Evolutionary conservation across 1,140 invertebrate species (phyloP).

Genomic region (Drosophila miranda): DNA sequence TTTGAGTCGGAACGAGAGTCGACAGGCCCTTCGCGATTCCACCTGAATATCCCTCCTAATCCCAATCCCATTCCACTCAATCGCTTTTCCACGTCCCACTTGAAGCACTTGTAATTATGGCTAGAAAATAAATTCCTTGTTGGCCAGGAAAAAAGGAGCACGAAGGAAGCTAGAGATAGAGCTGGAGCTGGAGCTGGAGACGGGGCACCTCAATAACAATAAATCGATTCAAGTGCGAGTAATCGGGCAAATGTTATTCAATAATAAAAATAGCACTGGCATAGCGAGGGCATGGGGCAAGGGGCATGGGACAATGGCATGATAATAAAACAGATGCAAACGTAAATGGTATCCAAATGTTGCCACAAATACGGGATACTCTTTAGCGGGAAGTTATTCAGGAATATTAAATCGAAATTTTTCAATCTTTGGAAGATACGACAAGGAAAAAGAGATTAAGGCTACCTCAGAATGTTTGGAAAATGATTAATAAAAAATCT

Average conservation of each 20-base stretch:
- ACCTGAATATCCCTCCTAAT: slow-evolving; percentile 36
- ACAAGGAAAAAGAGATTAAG: no score
- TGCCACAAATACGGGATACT: neutral
- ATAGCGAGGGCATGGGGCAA: neutral
- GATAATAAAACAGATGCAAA: slow-evolving; percentile 13
- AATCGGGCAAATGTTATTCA: slow-evolving; percentile 74
- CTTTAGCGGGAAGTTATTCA: neutral
- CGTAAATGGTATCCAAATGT: slow-evolving; percentile 11
- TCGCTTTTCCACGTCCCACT: neutral
- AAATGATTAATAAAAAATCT: no score
- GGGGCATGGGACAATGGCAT: neutral
- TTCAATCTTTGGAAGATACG: no score
- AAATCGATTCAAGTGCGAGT: slow-evolving; percentile 76
- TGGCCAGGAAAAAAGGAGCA: neutral
- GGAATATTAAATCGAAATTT: no score
- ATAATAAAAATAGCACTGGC: slow-evolving; percentile 70
- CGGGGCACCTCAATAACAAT: slow-evolving; percentile 65
- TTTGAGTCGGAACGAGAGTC: slow-evolving; percentile 14
- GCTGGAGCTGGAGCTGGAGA: neutral
- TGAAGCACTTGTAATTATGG: slow-evolving; percentile 71
- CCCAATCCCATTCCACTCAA: neutral
- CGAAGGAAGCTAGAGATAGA: neutral
- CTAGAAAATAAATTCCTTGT: slow-evolving; percentile 53
- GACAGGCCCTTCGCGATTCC: slow-evolving; percentile 23
- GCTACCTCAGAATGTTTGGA: no score